These are phyloP conservation scores for Eriosoma lanigerum DNA, from an alignment of 1,140 invertebrate genomes.

Conservation along the genomic window DNA sequence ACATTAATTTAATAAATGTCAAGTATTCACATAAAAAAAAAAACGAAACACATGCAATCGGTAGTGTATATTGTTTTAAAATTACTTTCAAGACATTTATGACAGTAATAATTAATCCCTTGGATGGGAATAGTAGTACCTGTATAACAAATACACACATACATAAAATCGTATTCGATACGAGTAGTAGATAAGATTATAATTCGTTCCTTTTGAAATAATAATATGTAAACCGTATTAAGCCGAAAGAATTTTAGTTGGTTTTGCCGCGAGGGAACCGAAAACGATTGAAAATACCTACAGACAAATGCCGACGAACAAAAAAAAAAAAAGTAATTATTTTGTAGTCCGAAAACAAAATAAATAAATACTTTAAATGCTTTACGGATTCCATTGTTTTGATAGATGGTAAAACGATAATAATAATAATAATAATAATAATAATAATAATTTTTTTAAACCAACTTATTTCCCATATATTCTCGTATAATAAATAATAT, in stretches of 20 bases:
- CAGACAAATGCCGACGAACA: slow-evolving; percentile 18
- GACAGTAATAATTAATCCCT: slow-evolving; percentile 35
- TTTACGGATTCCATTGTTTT: slow-evolving; percentile 34
- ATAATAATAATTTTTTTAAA: neutral
- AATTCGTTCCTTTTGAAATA: slow-evolving; percentile 22
- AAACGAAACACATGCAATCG: neutral
- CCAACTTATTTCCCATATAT: neutral
- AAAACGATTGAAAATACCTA: slow-evolving; percentile 30
- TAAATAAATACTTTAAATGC: slow-evolving; percentile 18
- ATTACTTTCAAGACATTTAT: slow-evolving; percentile 14
- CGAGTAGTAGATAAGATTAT: slow-evolving; percentile 17
- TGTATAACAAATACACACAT: neutral
- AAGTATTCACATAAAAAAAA: slow-evolving; percentile 26
- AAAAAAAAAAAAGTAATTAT: slow-evolving; percentile 30
- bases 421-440: neutral
- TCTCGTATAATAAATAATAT: neutral
- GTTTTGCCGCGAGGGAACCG: slow-evolving; percentile 15
- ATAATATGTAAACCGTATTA: slow-evolving; percentile 17
- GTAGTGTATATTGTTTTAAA: neutral
- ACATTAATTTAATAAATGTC: slow-evolving; percentile 4
- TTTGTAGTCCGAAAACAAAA: slow-evolving; percentile 21
- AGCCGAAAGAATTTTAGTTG: slow-evolving; percentile 9
- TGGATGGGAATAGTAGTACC: neutral
- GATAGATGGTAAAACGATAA: slow-evolving; percentile 23
- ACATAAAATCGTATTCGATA: slow-evolving; percentile 31